A percentile compares a stretch with the other conserved stretches of the same genome.
Conservation (phyloP, 2,113 vertebrate species). For the Crocuta crocuta region DNA sequence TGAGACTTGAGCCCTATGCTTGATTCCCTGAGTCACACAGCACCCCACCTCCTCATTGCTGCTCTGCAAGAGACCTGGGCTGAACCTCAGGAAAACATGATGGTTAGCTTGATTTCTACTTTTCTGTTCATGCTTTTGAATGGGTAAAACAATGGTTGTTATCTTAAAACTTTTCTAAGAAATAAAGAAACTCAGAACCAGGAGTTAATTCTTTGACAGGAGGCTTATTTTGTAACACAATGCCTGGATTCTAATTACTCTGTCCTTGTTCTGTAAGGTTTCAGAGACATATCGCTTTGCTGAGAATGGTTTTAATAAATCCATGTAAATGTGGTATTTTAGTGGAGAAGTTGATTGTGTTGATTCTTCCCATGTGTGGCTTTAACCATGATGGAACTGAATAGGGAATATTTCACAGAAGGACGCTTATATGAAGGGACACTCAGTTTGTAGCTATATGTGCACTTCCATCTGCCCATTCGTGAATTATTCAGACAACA, state of each 20-base stretch:
- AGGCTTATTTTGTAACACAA: background rate
- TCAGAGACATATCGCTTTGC: background rate
- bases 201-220: background rate
- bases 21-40: background rate
- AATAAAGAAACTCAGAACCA: constrained; percentile 17
- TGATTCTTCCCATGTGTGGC: background rate
- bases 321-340: background rate
- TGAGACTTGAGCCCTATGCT: background rate
- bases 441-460: constrained; percentile 53
- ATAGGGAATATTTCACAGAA: constrained; percentile 10
- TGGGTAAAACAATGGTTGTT: constrained; percentile 9
- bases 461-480: constrained; percentile 66
- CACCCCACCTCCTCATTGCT: no score
- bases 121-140: background rate
- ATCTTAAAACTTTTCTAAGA: constrained; percentile 19
- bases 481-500: constrained; percentile 70
- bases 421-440: background rate
- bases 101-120: background rate
- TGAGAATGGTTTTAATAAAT: constrained; percentile 48
- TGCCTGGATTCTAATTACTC: constrained; percentile 26
- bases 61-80: background rate
- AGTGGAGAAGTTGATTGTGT: constrained; percentile 56
- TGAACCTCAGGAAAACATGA: background rate
- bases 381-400: background rate
- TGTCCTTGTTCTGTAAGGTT: background rate